Percentiles rank a stretch among this genome's conserved stretches.
Conservation (phyloP, 2,797 vertebrate species). For the Selene dorsalis region DNA sequence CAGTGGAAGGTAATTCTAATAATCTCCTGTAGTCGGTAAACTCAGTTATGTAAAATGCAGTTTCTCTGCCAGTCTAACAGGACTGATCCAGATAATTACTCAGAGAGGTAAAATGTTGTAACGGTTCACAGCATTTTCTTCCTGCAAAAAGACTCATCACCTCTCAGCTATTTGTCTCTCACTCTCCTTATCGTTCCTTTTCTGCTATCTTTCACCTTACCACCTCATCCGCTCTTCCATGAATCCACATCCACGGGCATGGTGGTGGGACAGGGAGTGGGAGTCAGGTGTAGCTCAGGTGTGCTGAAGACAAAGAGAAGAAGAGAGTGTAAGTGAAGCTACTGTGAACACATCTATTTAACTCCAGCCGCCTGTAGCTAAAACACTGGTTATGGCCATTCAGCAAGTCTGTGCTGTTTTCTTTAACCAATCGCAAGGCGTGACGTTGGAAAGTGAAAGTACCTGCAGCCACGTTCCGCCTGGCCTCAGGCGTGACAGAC, state of each 20-base stretch:
- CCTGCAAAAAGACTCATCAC: conserved; percentile 49
- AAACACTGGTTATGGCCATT: conserved; percentile 58
- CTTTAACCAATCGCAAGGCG: conserved; percentile 71
- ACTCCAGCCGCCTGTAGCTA: conserved; percentile 56
- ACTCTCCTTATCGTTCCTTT: conserved; percentile 37
- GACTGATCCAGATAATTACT: conserved; percentile 52
- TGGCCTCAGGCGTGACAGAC: conserved; percentile 66
- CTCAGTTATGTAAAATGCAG: conserved; percentile 34
- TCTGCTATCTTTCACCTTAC: conserved; percentile 50
- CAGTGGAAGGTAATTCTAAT: neutral
- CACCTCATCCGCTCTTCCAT: conserved; percentile 49
- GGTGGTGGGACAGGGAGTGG: neutral
- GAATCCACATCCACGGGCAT: conserved; percentile 31
- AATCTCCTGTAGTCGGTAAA: neutral
- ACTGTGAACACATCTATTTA: conserved; percentile 72
- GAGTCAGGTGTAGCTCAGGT: conserved; percentile 73
- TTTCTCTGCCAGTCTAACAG: conserved; percentile 18
- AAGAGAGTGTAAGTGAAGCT: conserved; percentile 54
- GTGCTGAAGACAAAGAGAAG: conserved; percentile 69
- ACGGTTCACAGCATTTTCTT: conserved; percentile 26
- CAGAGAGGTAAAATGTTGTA: conserved; percentile 57
- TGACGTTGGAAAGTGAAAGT: conserved; percentile 79
- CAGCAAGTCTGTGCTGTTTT: conserved; percentile 58
- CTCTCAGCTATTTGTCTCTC: conserved; percentile 60
- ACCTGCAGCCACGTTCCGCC: conserved; percentile 76